Base-by-base conservation (phyloP, 1,140 invertebrate species). In the Cherax destructor region DNA sequence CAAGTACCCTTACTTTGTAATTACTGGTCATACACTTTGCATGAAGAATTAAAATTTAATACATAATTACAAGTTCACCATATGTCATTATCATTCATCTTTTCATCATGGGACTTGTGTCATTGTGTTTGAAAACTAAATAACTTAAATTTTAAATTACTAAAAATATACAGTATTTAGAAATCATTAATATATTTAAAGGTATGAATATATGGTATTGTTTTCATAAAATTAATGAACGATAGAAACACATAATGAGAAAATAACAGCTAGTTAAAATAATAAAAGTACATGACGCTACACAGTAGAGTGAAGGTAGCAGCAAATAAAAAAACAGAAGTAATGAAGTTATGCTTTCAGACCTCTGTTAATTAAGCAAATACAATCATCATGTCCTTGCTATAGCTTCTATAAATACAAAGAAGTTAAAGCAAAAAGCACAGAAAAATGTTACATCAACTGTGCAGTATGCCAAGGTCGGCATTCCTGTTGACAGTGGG, bases 401-500 rank as follows among this genome's bases (percentile, higher is more conserved):
- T 21, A 83, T n/a, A 59, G 50, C 52, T 13, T 61, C 49, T 83
- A 52, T 61, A 30, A 24, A 59, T 83, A 59, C 56, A 59, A 83
- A 59, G n/a, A n/a, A 83, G n/a, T 77, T 61, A n/a, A 81, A 86
- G 78, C 65, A 91, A 69, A 74, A 50, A 91, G 85, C 77, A 86
- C 41, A 69, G 78, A 91, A n/a, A 83, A 47, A 87, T 80, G 77
- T 81, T 86, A 91, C 85, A 86, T 91, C 77, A 91, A 86, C 80
- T 78, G 41, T 81, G 78, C 80, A 21, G 90, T 78, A 86, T 84
- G 90, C 84, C 61, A 41, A 74, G 69, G 84, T 79, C 90, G 49
- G 83, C 85, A 91, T 79, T 86, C 77, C 90, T 49, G 84, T 86
- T 91, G 90, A 91, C 84, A 59, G 69, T 85, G 89, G 74, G 89